phyloP scores from a whole-genome alignment of 2,113 vertebrate genomes.

The Chaetodon auriga region DNA sequence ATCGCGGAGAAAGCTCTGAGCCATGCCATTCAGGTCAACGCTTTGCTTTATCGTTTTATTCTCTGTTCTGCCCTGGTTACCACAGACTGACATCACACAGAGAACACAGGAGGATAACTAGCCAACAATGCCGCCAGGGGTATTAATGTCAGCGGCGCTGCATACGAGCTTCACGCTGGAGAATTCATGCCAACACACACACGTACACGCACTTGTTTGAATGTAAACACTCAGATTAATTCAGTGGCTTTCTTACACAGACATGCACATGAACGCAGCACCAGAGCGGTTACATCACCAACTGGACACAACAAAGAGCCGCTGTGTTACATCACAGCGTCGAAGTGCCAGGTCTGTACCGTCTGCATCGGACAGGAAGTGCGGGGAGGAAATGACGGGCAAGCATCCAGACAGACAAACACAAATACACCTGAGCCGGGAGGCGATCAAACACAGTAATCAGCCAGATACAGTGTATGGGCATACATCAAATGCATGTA shows the following conservation, averaged over 20 bases:
- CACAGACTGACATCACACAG: constrained; percentile 50
- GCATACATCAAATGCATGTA: not conserved
- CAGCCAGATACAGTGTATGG: not conserved
- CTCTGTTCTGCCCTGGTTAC: constrained; percentile 60
- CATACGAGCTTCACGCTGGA: constrained; percentile 29
- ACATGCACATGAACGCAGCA: not conserved
- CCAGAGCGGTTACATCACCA: constrained; percentile 52
- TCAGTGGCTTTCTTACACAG: constrained; percentile 16
- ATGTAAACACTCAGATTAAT: constrained; percentile 28
- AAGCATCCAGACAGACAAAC: not conserved
- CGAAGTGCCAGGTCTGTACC: constrained; percentile 10
- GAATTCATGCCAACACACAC: constrained; percentile 35
- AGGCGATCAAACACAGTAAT: constrained; percentile 14
- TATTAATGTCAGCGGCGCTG: constrained; percentile 55
- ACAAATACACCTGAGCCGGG: constrained; percentile 8
- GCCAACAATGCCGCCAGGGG: constrained; percentile 37
- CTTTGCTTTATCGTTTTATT: constrained; percentile 63
- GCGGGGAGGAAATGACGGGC: constrained; percentile 2
- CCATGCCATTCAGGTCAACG: constrained; percentile 66
- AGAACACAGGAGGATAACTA: constrained; percentile 59
- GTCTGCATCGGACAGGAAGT: not conserved
- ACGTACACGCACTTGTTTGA: not conserved
- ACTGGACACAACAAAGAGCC: constrained; percentile 30
- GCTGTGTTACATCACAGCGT: constrained; percentile 52
- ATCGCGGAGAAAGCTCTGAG: constrained; percentile 56